phyloP scores from a whole-genome alignment of 2,797 vertebrate species.

The Sebastes miniatus region DNA sequence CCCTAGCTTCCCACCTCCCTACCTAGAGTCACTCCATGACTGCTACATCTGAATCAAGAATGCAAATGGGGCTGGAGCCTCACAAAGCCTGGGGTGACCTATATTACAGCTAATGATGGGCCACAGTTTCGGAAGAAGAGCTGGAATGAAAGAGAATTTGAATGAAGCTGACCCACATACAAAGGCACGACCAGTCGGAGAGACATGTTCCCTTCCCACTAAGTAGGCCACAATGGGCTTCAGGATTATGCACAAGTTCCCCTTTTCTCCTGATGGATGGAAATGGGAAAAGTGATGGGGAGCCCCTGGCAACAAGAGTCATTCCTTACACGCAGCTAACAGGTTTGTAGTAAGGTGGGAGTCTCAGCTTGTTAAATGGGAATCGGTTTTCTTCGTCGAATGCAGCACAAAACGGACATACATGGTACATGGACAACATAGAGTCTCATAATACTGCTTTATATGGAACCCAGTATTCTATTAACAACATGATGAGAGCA shows the following conservation, averaged over 20 bases:
- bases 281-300: constrained; percentile 69
- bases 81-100: constrained; percentile 85
- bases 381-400: background rate
- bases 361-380: constrained; percentile 33
- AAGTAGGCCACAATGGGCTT: constrained; percentile 88
- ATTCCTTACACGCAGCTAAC: constrained; percentile 49
- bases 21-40: constrained; percentile 70
- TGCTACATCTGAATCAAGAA: constrained; percentile 83
- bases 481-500: constrained; percentile 9
- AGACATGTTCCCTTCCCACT: constrained; percentile 83
- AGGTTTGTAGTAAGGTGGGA: constrained; percentile 50
- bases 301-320: constrained; percentile 69
- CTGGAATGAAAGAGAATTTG: constrained; percentile 87
- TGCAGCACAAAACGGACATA: background rate
- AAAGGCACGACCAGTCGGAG: constrained; percentile 82
- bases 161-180: constrained; percentile 89
- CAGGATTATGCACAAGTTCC: constrained; percentile 84
- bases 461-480: background rate
- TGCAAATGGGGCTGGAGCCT: constrained; percentile 83
- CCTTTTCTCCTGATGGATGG: constrained; percentile 75
- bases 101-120: constrained; percentile 87
- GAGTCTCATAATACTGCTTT: background rate
- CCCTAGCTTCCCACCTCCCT: constrained; percentile 60
- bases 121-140: constrained; percentile 78
- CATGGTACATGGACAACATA: background rate